Base-by-base conservation (phyloP, 2,113 vertebrate species). In the Papio anubis region DNA sequence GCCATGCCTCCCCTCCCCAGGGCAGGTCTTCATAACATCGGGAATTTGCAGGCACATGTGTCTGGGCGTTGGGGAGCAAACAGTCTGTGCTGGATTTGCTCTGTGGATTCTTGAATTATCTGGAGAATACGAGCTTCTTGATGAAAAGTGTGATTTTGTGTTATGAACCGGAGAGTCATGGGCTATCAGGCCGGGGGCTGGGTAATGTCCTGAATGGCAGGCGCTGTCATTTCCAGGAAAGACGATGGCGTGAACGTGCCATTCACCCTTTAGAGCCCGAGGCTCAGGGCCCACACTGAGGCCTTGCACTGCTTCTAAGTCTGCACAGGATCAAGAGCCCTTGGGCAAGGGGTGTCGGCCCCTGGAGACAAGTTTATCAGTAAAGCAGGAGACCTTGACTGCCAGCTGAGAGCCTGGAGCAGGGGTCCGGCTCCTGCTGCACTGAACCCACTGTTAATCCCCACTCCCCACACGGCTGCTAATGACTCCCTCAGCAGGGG, bases 111-210 rank as follows among this genome's bases (percentile, higher is more conserved):
- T 98, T 98, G 98, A 99, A 99, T 99, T 99, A 99, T 99, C 98
- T 98, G 98, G 98, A 98, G 99, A 99, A 98, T 96, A 97, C 97
- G 97, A 98, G 98, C 91, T 98, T 98, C 98, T 97, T 98, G 98
- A 99, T 98, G 98, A 98, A 98, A 98, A 98, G 98, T 97, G 97
- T 96, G 98, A 97, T 97, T 98, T 98, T 98, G 98, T 98, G 98
- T 98, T 98, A 99, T 98, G 98, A 98, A 98, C 98, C 99, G 98
- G 99, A 99, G 98, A 99, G 99, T 98, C 99, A 99, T 97, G 94
- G 98, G 98, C 98, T 98, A 98, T 99, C 98, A 98, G 98, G 94
- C 98, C 98, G 96, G 96, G 85, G 97, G 98, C 98, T 98, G 98
- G 97, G 98, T 99, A 98, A 98, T 98, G 98, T 98, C 98, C 98